phyloP scores from a whole-genome alignment of 2,113 vertebrate genomes.

The Talpa occidentalis region DNA sequence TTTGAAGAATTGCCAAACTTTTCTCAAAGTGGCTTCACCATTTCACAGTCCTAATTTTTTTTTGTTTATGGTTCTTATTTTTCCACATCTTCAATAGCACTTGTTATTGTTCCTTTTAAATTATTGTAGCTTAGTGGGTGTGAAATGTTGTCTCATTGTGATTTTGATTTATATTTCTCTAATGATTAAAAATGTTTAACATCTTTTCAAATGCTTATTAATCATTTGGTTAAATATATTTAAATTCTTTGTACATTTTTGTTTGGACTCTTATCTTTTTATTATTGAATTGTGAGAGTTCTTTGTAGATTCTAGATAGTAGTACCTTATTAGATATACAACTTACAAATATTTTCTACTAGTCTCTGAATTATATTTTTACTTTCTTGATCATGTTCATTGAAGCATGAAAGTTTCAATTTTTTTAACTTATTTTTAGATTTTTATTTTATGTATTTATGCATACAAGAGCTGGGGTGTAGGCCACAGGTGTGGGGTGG shows the following conservation, averaged over 20 bases:
- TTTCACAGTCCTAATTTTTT: background rate
- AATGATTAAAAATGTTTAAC: background rate
- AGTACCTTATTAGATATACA: background rate
- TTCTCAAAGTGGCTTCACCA: background rate
- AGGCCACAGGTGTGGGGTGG: too few species aligned
- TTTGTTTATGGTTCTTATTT: constrained; percentile 9
- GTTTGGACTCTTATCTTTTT: background rate
- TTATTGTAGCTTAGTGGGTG: background rate
- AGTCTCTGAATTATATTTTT: background rate
- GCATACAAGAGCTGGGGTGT: too few species aligned
- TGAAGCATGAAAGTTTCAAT: background rate
- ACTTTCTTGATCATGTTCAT: background rate
- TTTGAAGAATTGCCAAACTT: background rate
- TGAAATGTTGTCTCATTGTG: background rate
- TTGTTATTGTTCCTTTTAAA: background rate
- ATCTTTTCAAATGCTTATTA: background rate
- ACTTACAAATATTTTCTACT: background rate
- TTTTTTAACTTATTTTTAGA: too few species aligned
- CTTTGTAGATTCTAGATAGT: background rate
- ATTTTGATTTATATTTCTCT: background rate
- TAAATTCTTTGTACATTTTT: background rate
- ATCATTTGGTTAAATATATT: background rate
- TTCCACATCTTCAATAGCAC: background rate
- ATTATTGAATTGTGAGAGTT: too few species aligned
- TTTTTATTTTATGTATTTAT: too few species aligned